phyloP scores from a whole-genome alignment of 2,888 invertebrate species.

The Nemotelus nigrinus region DNA sequence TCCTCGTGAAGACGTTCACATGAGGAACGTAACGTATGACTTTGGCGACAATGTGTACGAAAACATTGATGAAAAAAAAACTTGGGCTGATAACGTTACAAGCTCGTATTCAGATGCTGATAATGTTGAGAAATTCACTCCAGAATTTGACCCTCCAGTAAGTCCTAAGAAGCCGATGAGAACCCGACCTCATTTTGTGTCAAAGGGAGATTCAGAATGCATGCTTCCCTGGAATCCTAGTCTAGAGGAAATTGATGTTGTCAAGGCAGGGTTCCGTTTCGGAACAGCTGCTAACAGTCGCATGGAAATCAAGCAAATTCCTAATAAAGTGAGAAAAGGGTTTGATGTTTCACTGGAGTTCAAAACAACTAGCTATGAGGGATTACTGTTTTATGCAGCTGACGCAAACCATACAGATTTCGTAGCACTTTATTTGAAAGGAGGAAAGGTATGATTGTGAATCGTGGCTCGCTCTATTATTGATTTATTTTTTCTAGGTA shows the following conservation, averaged over 20 bases:
- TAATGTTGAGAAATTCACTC: too few relatives aligned
- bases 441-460: conserved; percentile 73
- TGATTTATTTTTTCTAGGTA: conserved; percentile 64
- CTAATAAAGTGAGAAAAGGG: conserved; percentile 71
- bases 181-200: conserved; percentile 59
- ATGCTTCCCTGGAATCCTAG: conserved; percentile 61
- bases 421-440: conserved; percentile 78
- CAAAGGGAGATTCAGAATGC: conserved; percentile 56
- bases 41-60: too few relatives aligned
- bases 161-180: conserved; percentile 50
- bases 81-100: too few relatives aligned
- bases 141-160: too few relatives aligned
- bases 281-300: conserved; percentile 74
- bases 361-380: conserved; percentile 76
- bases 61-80: too few relatives aligned
- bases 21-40: too few relatives aligned
- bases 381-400: conserved; percentile 84
- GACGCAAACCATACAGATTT: conserved; percentile 74
- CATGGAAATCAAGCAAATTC: conserved; percentile 74
- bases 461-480: conserved; percentile 12
- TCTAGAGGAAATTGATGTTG: conserved; percentile 61
- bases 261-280: conserved; percentile 61
- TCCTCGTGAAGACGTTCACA: too few relatives aligned
- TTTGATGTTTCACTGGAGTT: conserved; percentile 83
- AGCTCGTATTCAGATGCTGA: too few relatives aligned